Conservation (phyloP, 2,797 vertebrate genomes). For the Gallirallus australis region DNA sequence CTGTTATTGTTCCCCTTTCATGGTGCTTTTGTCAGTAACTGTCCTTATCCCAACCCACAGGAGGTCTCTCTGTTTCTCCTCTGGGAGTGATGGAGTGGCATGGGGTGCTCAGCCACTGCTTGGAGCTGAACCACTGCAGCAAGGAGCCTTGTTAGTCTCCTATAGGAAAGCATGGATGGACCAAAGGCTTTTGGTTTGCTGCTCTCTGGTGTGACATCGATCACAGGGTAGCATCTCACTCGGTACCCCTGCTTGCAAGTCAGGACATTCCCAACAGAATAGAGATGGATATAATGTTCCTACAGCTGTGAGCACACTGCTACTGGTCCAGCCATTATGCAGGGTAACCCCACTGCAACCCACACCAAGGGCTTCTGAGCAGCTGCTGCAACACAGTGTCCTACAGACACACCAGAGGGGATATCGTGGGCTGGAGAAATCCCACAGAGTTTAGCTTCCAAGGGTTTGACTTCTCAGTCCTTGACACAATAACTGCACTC, state of each 20-base stretch:
- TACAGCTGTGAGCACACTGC: fast-evolving
- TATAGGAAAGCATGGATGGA: not conserved
- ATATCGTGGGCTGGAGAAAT: not conserved
- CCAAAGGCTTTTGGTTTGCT: not conserved
- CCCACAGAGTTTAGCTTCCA: not conserved
- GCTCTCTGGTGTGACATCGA: not conserved
- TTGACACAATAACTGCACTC: not conserved
- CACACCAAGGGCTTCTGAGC: not conserved
- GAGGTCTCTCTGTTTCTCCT: too few relatives aligned
- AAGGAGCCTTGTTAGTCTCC: not conserved
- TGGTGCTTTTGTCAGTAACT: too few relatives aligned
- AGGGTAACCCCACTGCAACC: not conserved
- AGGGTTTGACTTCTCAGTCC: not conserved
- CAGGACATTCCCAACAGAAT: not conserved
- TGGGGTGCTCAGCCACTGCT: too few relatives aligned
- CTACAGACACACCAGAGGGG: fast-evolving
- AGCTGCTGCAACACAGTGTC: fast-evolving
- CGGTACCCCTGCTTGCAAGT: not conserved
- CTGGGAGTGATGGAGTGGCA: too few relatives aligned
- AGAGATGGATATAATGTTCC: not conserved
- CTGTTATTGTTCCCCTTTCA: too few relatives aligned
- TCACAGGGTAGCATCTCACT: not conserved
- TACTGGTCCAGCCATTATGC: not conserved
- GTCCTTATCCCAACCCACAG: too few relatives aligned
- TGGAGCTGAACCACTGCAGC: too few relatives aligned